Evolutionary conservation across 2,797 vertebrate genomes (phyloP).

Genomic region (Malacoraja senta): DNA sequence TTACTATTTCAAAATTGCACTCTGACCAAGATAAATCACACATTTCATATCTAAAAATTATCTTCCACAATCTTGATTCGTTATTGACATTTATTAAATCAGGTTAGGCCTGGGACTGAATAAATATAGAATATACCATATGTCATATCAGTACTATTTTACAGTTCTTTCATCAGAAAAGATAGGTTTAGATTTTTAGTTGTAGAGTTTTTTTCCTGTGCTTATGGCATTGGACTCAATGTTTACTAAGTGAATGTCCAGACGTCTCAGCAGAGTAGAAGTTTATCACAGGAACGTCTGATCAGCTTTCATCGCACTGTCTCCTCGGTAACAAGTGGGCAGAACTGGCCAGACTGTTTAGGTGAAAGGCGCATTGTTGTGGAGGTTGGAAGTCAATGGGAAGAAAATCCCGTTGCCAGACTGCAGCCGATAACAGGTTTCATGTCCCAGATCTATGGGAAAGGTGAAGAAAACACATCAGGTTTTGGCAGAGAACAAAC

Average conservation of each 20-base stretch:
- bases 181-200: not conserved
- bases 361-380: conserved; percentile 46
- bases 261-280: not conserved
- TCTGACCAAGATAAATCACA: not conserved
- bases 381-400: conserved; percentile 63
- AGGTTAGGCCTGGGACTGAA: conserved; percentile 7
- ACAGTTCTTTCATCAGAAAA: conserved; percentile 33
- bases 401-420: conserved; percentile 82
- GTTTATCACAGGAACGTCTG: not conserved
- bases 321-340: conserved; percentile 52
- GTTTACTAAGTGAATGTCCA: conserved; percentile 9
- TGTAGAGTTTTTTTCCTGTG: conserved; percentile 1
- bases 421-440: conserved; percentile 88
- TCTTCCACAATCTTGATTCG: conserved; percentile 18
- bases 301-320: conserved; percentile 44
- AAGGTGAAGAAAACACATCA: conserved; percentile 31
- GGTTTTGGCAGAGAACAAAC: no score
- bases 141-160: conserved; percentile 22
- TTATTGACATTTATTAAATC: conserved; percentile 34
- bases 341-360: conserved; percentile 35
- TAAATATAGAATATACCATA: conserved; percentile 36
- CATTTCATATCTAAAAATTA: conserved; percentile 25
- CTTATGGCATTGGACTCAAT: conserved; percentile 8
- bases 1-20: conserved; percentile 1
- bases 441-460: conserved; percentile 88